A percentile compares a stretch with the other conserved stretches of the same genome.
phyloP scores from a whole-genome alignment of 2,113 vertebrate genomes.

The Dicaeum eximium region DNA sequence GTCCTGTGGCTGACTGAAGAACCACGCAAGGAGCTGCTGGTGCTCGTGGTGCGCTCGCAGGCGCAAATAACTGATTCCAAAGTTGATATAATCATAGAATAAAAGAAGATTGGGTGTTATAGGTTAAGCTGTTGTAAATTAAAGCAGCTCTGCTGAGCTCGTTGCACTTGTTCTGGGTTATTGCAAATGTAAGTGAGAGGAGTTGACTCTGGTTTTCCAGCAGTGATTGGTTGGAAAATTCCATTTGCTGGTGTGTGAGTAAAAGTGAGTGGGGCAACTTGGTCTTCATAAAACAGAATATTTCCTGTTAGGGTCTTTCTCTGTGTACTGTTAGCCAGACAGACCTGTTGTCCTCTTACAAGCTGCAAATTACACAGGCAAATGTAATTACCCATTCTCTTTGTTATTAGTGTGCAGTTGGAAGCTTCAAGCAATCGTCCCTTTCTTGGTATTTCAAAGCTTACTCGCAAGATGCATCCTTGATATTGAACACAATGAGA shows the following conservation, averaged over 20 bases:
- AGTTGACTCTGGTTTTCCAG: not conserved
- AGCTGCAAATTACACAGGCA: conserved; percentile 64
- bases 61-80: not conserved
- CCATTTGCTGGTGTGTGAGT: not conserved
- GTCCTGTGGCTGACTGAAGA: not conserved
- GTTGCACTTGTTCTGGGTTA: not conserved
- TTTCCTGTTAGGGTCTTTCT: not conserved
- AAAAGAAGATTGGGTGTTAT: not conserved
- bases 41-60: not conserved
- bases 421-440: conserved; percentile 58
- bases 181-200: not conserved
- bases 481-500: conserved; percentile 77
- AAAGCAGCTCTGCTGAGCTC: not conserved
- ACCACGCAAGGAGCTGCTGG: not conserved
- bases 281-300: not conserved
- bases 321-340: not conserved
- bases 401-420: conserved; percentile 63
- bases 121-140: conserved; percentile 35
- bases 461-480: conserved; percentile 52
- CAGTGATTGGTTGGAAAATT: not conserved
- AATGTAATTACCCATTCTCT: conserved; percentile 71
- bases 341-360: conserved; percentile 66
- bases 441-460: conserved; percentile 74
- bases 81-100: conserved; percentile 17
- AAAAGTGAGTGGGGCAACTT: not conserved